Evolutionary conservation across 2,888 invertebrate genomes (phyloP).

Genomic region (Pemphredon lugubris): DNA sequence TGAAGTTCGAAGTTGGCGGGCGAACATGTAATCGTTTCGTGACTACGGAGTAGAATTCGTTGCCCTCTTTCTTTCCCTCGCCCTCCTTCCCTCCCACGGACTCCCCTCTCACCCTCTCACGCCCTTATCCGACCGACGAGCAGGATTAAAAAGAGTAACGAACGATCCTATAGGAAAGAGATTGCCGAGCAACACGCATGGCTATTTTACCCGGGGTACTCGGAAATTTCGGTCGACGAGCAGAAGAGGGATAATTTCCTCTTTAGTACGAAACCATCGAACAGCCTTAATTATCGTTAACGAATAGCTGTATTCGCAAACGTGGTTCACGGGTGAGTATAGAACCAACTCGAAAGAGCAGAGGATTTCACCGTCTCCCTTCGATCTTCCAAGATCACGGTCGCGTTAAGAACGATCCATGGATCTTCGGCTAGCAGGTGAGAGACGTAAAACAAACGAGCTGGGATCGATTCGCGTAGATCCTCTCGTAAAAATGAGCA

Average conservation of each 20-base stretch:
- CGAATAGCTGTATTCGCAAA: background rate
- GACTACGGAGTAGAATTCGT: slow-evolving; percentile 60
- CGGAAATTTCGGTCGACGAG: slow-evolving; percentile 30
- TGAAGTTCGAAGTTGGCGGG: slow-evolving; percentile 67
- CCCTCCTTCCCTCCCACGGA: slow-evolving; percentile 12
- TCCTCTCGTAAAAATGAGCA: background rate
- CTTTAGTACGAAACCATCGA: slow-evolving; percentile 6
- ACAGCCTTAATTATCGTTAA: slow-evolving; percentile 18
- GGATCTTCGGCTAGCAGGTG: no score
- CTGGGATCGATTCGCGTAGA: no score
- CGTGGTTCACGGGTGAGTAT: background rate
- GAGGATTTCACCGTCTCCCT: no score
- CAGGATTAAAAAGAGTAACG: slow-evolving; percentile 24
- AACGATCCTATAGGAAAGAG: slow-evolving; percentile 48
- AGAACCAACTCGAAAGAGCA: background rate
- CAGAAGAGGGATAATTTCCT: slow-evolving; percentile 16
- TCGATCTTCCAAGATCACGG: no score
- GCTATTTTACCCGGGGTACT: slow-evolving; percentile 38
- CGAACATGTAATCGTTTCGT: slow-evolving; percentile 65
- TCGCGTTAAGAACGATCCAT: no score
- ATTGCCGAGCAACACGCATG: slow-evolving; percentile 52
- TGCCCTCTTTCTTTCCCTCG: slow-evolving; percentile 38
- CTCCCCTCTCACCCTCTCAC: slow-evolving; percentile 9
- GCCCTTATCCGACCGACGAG: slow-evolving; percentile 15
- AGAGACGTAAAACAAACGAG: no score